Conservation (phyloP, 2,113 vertebrate species). For the Cercopithecus mona region DNA sequence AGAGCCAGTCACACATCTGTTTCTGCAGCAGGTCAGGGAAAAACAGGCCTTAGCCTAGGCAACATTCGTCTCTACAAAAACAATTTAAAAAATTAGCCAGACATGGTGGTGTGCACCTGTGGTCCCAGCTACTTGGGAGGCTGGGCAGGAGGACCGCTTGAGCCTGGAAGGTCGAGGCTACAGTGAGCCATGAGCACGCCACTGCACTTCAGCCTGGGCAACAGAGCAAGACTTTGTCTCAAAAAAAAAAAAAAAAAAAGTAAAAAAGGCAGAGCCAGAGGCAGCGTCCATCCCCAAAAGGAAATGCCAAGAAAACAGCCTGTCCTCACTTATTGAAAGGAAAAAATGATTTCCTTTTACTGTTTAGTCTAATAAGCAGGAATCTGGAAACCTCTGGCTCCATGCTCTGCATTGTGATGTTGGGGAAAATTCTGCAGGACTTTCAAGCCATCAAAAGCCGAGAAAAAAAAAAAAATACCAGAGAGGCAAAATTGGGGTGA, state of each 20-base stretch:
- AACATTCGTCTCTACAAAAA: too few species aligned
- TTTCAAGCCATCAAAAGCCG: not conserved
- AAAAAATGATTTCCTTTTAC: conserved; percentile 49
- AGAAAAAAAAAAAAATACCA: not conserved
- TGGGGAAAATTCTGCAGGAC: not conserved
- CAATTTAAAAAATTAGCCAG: too few species aligned
- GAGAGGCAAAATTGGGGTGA: not conserved
- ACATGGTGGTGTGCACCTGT: too few species aligned
- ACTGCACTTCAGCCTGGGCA: too few species aligned
- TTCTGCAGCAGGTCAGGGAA: not conserved
- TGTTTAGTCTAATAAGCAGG: conserved; percentile 57
- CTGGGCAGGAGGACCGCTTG: too few species aligned
- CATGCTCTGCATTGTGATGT: conserved; percentile 8
- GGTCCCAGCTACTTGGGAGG: too few species aligned
- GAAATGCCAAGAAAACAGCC: not conserved
- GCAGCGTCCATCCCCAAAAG: not conserved
- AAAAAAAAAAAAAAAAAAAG: not conserved
- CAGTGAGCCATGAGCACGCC: too few species aligned
- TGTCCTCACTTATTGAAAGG: conserved; percentile 52
- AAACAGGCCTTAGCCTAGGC: not conserved
- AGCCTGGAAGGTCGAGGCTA: too few species aligned
- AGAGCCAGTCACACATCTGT: not conserved
- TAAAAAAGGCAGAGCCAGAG: not conserved
- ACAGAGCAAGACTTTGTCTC: not conserved
- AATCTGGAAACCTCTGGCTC: conserved; percentile 56